Base-by-base conservation (phyloP, 2,113 vertebrate species). In the Rafetus swinhoei region DNA sequence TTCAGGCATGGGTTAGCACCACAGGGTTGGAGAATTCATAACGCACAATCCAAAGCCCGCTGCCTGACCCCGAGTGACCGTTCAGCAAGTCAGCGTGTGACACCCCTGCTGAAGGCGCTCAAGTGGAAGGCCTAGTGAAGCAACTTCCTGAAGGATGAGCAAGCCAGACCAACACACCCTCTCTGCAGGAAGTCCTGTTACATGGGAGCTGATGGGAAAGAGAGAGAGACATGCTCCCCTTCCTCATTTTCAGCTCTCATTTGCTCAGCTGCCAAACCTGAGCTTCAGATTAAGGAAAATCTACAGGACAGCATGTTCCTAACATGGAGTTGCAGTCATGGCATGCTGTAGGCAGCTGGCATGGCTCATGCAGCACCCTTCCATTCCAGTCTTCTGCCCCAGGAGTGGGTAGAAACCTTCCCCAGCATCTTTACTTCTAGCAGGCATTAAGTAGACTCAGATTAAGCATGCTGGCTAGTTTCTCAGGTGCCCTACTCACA, bases 401-500 rank as follows among this genome's bases (percentile, higher is more conserved):
- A 53, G 29, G 14, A 35, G 45, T 6, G 10, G 11, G n/a, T 24
- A 86, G 55, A 86, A 79, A 53, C 16, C 55, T 59, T 29, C 21
- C 45, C 32, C 29, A 6, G 14, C 14, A 52, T 53, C 50, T 77
- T 29, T 25, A 53, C 14, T 60, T 59, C 45, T 29, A 60, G 39
- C 56, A 60, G 56, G 13, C 60, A 79, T 35, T 53, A 59, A 86
- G 39, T 79, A 13, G 79, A 25, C 56, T 50, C 56, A 79, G 27
- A 27, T 82, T 53, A 29, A 55, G 82, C 77, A 55, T n/a, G 50
- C 55, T 82, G 57, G 59, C 3, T 13, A 59, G 84, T 80, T 86
- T 1, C 0, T 3, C 53, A 76, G 25, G 22, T 50, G 11, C 39
- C 45, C 65, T n/a, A 29, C 15, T 19, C 10, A n/a, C 29, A 24